A percentile compares a stretch with the other conserved stretches of the same genome.
Conservation (phyloP, 1,140 invertebrate genomes). For the Daktulosphaira vitifoliae region DNA sequence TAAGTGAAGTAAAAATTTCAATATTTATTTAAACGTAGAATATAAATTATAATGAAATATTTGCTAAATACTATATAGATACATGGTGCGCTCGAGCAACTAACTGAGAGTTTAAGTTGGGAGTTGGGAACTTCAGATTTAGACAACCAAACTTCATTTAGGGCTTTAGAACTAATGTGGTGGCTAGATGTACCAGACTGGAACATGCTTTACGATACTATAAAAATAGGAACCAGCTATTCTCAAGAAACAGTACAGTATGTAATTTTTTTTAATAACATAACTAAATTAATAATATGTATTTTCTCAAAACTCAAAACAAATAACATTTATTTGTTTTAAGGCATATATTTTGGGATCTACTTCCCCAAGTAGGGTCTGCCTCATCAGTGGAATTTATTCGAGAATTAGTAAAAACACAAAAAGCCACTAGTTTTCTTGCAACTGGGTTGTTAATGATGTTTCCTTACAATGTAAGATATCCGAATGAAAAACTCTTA, state of each 20-base stretch:
- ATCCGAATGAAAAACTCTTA: conserved; percentile 49
- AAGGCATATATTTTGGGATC: conserved; percentile 61
- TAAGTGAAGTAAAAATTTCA: conserved; percentile 36
- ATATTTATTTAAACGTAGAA: neutral
- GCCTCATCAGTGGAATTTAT: conserved; percentile 54
- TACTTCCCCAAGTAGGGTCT: conserved; percentile 60
- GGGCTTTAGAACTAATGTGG: conserved; percentile 47
- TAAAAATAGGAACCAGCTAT: conserved; percentile 55
- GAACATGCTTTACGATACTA: conserved; percentile 47
- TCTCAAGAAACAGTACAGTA: conserved; percentile 51
- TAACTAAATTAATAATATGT: neutral
- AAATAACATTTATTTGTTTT: neutral
- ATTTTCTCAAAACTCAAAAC: neutral
- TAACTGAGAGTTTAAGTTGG: conserved; percentile 44
- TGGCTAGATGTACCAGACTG: conserved; percentile 48
- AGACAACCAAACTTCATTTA: conserved; percentile 45
- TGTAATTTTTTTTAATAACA: conserved; percentile 26
- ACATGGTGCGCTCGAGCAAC: conserved; percentile 41
- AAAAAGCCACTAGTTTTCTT: conserved; percentile 50
- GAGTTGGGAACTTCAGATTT: conserved; percentile 45
- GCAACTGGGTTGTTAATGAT: conserved; percentile 51
- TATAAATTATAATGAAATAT: neutral
- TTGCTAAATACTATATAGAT: conserved; percentile 40
- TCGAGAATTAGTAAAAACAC: conserved; percentile 53
- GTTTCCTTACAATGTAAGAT: conserved; percentile 52